A percentile compares a stretch with the other conserved stretches of the same genome.
These are phyloP conservation scores for Cotesia vestalis DNA, from an alignment of 1,140 invertebrate genomes.

Conservation along the genomic window DNA sequence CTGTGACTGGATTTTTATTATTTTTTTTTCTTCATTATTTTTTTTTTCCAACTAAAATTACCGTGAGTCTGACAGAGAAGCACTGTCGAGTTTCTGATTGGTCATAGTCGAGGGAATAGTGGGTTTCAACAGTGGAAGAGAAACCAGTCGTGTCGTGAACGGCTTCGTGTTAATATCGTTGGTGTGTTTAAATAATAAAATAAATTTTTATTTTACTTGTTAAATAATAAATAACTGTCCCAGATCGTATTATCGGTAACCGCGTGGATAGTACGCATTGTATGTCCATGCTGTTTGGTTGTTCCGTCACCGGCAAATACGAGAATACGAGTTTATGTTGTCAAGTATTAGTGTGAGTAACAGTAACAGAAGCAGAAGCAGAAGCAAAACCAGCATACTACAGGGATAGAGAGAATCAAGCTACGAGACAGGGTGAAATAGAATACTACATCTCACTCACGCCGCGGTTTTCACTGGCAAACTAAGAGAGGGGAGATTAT, in stretches of 20 bases:
- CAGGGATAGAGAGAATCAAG: conserved; percentile 42
- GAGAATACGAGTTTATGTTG: conserved; percentile 21
- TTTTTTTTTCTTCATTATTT: too few relatives aligned
- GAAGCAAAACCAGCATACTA: conserved; percentile 45
- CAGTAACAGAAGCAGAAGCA: neutral
- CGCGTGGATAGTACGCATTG: conserved; percentile 25
- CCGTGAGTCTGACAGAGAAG: neutral
- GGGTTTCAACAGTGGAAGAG: neutral
- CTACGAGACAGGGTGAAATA: conserved; percentile 46
- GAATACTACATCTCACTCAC: conserved; percentile 45
- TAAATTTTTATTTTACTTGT: too few relatives aligned
- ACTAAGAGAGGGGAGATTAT: conserved; percentile 19
- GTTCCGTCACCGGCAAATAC: conserved; percentile 46
- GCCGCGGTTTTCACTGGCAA: conserved; percentile 31
- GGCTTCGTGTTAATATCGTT: neutral
- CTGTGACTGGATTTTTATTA: too few relatives aligned
- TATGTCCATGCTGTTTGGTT: conserved; percentile 38
- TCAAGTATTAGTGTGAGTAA: neutral
- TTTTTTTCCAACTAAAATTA: too few relatives aligned
- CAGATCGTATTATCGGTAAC: neutral
- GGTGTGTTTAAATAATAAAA: too few relatives aligned
- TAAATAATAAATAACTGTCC: neutral
- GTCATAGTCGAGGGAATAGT: conserved; percentile 10
- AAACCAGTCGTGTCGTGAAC: conserved; percentile 28
- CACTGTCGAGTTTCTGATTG: conserved; percentile 2